phyloP scores from a whole-genome alignment of 2,797 vertebrate species.

The Amblyraja radiata region DNA sequence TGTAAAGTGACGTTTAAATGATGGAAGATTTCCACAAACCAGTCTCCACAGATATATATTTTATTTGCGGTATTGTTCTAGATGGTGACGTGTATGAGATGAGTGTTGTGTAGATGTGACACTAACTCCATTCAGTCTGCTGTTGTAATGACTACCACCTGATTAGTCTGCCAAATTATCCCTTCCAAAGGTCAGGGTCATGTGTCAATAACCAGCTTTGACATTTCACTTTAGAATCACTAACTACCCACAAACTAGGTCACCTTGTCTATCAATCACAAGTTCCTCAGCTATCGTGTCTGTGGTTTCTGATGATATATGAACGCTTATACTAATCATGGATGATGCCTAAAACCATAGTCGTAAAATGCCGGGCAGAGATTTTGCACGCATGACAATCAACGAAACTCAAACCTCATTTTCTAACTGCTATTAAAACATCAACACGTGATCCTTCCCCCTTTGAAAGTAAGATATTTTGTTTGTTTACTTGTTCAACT shows the following conservation, averaged over 20 bases:
- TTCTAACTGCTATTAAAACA: no score
- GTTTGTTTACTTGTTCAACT: not conserved
- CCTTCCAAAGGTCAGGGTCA: not conserved
- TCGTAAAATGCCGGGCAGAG: not conserved
- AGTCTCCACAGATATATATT: not conserved
- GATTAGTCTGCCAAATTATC: not conserved
- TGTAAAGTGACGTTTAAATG: not conserved
- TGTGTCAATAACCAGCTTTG: not conserved
- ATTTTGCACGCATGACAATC: not conserved
- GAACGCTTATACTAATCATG: not conserved
- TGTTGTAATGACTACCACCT: not conserved
- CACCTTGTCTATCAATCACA: not conserved
- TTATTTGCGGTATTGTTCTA: not conserved
- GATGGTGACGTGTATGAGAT: not conserved
- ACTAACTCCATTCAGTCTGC: not conserved
- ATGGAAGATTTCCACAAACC: not conserved
- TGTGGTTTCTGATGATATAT: not conserved
- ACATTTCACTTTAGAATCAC: not conserved
- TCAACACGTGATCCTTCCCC: not conserved
- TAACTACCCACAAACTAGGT: slow-evolving; percentile 9
- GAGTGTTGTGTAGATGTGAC: not conserved
- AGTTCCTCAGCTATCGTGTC: not conserved
- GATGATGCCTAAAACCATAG: not conserved
- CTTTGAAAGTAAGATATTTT: not conserved
- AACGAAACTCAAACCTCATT: no score